Base-by-base conservation (phyloP, 2,888 invertebrate genomes). In the Zele albiditarsus region DNA sequence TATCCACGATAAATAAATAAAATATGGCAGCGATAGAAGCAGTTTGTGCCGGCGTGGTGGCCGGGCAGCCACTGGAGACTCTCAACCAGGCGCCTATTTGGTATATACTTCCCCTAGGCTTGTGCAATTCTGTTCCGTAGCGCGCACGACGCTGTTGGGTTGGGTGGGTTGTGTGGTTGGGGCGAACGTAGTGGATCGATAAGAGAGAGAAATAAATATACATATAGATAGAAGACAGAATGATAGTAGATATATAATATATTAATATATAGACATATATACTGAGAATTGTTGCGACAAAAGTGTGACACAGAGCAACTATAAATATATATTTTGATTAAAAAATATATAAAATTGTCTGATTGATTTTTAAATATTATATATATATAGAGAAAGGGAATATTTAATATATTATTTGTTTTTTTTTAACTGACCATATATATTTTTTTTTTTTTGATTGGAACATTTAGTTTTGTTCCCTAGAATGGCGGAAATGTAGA, bases 61-160 rank as follows among this genome's bases (percentile, higher is more conserved):
- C 88, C 85, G 87, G 88, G 86, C 84, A 87, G 84, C 87, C 88
- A 88, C 87, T 86, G 87, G 84, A 82, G 81, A 82, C 78, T 79
- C 81, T 79, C 77, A 72, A 74, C 80, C 84, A 81, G 83, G 82
- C 82, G 83, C 81, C 82, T 20, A 53, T 53, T 53, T 53, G 6
- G 53, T 53, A 20, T 53, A 53, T 20, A 20, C 53, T 80, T 82
- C 81, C 79, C 81, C 77, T 79, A 78, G 81, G 72, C 81, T 72
- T 20, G 53, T 53, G 79, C 78, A 74, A 77, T 75, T 75, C 73
- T 33, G 53, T 53, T 53, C 53, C 20, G 53, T 53, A 53, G 53
- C 53, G 53, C 53, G 53, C 53, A 57, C 73, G 63, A 46, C 65
- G 73, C 66, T 76, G 71, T 67, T 77, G 68, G 46, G 68, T 74